Base-by-base conservation (phyloP, 2,888 invertebrate genomes). In the Drosophila parthenogenetica region DNA sequence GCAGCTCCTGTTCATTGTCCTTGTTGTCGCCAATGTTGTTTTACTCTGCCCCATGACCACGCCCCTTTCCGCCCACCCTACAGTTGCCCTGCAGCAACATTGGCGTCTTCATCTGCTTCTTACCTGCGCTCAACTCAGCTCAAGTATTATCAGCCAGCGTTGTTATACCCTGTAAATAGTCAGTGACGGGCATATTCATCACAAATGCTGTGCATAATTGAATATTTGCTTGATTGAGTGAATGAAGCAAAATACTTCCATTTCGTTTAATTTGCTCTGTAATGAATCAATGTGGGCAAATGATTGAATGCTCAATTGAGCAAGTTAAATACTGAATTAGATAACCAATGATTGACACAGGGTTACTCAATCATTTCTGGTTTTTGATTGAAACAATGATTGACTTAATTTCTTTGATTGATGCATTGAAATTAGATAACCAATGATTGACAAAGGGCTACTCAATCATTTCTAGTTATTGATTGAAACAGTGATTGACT, bases 21-120 rank as follows among this genome's bases (percentile, higher is more conserved):
- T 57, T 51, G 59, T 69, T 73, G 59, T 66, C 73, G 54, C 51
- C 74, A 61, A 74, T 79, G 63, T 69, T 76, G 63, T 62, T 63
- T 40, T 64, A 25, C n/a, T 16, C 11, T 11, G 19, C 4, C 14
- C 14, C 55, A 3, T n/a, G 5, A 0, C 35, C 19, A 1, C 17
- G n/a, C 10, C 4, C 48, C 32, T 46, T 62, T 32, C 59, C 43
- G 37, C 17, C 39, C 8, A 7, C 39, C 17, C 37, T 14, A n/a
- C 22, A 14, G 51, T 42, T 76, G 61, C 55, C 64, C 73, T 49
- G 62, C 46, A 57, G 73, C 73, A 57, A 60, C 45, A 49, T 32
- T 49, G 53, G 39, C 57, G 32, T 54, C 59, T 58, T 53, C 57
- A 22, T 55, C 49, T 16, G 54, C 16, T 45, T 54, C 39, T 42